phyloP scores from a whole-genome alignment of 2,888 invertebrate species.

The Aspidiotus rigidus region DNA sequence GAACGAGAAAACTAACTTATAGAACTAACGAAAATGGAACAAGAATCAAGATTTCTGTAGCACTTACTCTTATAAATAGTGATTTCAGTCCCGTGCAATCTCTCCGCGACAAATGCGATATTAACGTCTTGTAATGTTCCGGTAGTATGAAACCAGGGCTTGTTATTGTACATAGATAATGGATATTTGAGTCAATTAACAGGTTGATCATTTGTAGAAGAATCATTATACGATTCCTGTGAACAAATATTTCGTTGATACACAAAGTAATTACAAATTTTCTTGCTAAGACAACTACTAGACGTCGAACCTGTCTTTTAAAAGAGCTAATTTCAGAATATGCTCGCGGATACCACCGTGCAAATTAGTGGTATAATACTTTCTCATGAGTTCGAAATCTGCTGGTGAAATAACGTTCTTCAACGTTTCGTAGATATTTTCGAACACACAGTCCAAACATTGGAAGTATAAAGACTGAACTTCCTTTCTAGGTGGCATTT shows the following conservation, averaged over 20 bases:
- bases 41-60: neutral
- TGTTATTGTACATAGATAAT: slow-evolving; percentile 15
- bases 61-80: slow-evolving; percentile 13
- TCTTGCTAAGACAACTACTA: neutral
- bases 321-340: slow-evolving; percentile 25
- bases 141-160: slow-evolving; percentile 11
- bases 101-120: slow-evolving; percentile 16
- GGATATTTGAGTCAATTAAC: slow-evolving; percentile 14
- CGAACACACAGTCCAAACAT: slow-evolving; percentile 26
- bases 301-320: slow-evolving; percentile 16
- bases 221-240: slow-evolving; percentile 23
- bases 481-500: slow-evolving; percentile 24
- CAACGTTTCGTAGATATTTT: slow-evolving; percentile 24
- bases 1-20: neutral
- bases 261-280: no score
- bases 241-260: neutral
- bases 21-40: neutral
- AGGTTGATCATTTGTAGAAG: slow-evolving; percentile 23
- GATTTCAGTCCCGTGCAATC: slow-evolving; percentile 23
- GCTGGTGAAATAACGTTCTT: slow-evolving; percentile 43
- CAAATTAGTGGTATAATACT: slow-evolving; percentile 17
- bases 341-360: slow-evolving; percentile 28
- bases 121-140: slow-evolving; percentile 24
- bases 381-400: slow-evolving; percentile 18
- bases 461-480: slow-evolving; percentile 29